phyloP scores from a whole-genome alignment of 1,140 invertebrate genomes.

The Zaprionus davidi region DNA sequence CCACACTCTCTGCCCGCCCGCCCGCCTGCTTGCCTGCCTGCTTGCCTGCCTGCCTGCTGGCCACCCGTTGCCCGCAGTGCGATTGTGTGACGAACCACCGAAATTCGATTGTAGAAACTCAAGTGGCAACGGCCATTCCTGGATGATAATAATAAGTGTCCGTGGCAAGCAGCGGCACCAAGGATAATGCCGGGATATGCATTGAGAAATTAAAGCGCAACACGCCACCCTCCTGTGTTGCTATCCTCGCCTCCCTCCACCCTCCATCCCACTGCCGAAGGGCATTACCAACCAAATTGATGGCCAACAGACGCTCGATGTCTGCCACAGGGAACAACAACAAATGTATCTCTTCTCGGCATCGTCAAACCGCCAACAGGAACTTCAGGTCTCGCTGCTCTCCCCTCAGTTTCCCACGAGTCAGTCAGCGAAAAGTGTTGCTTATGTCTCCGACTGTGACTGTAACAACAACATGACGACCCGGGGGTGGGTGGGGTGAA shows the following conservation, averaged over 20 bases:
- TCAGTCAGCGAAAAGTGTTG: constrained; percentile 58
- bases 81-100: constrained; percentile 51
- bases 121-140: constrained; percentile 56
- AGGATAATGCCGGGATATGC: constrained; percentile 43
- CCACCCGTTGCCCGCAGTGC: constrained; percentile 31
- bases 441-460: constrained; percentile 54
- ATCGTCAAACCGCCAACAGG: constrained; percentile 71
- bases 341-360: constrained; percentile 72
- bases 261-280: constrained; percentile 1
- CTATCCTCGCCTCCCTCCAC: background rate
- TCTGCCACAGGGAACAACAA: constrained; percentile 60
- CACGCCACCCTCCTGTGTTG: constrained; percentile 46
- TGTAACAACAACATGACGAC: constrained; percentile 63
- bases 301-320: constrained; percentile 77
- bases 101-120: constrained; percentile 70
- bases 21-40: too few species aligned
- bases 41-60: too few species aligned
- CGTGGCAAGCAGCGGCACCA: constrained; percentile 39
- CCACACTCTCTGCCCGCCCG: constrained; percentile 28
- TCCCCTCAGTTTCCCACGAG: constrained; percentile 62
- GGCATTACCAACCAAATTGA: constrained; percentile 68
- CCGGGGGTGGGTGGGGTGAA: background rate
- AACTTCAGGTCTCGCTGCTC: constrained; percentile 46
- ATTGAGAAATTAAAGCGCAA: constrained; percentile 78
- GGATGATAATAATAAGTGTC: constrained; percentile 64